Evolutionary conservation across 2,888 invertebrate species (phyloP).

Genomic region (Crocallis elinguaria): DNA sequence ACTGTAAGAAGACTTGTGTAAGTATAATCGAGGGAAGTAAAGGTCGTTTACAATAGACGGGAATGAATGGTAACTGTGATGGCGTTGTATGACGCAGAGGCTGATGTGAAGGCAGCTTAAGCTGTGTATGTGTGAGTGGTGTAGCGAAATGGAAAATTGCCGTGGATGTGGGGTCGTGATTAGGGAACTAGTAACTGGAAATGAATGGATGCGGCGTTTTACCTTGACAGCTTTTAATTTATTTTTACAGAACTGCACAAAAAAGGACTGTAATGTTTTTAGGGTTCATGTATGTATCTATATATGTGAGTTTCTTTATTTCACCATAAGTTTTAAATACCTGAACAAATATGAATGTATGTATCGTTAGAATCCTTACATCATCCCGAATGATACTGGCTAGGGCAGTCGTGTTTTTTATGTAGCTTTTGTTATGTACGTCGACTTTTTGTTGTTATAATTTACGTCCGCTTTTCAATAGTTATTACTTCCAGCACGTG

Average conservation of each 20-base stretch:
- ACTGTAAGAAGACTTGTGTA: conserved; percentile 28
- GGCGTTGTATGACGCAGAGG: conserved; percentile 20
- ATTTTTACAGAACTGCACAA: neutral
- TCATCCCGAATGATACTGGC: no score
- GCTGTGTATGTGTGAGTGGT: conserved; percentile 47
- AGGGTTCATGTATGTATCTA: neutral
- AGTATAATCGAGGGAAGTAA: conserved; percentile 61
- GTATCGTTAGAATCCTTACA: no score
- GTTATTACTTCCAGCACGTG: no score
- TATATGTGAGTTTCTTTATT: no score
- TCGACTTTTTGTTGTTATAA: no score
- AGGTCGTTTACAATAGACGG: conserved; percentile 31
- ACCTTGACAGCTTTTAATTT: no score
- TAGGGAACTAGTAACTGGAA: conserved; percentile 11
- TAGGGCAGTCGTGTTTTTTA: no score
- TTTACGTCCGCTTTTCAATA: no score
- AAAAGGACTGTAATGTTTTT: neutral
- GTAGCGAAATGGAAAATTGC: conserved; percentile 59
- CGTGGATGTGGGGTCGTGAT: conserved; percentile 50
- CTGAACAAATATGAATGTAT: no score
- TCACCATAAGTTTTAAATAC: no score
- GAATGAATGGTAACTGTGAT: conserved; percentile 36
- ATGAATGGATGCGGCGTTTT: conserved; percentile 27
- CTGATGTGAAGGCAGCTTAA: conserved; percentile 25
- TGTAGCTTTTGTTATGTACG: no score